phyloP scores from a whole-genome alignment of 2,888 invertebrate species.

The Oxytorus armatus region DNA sequence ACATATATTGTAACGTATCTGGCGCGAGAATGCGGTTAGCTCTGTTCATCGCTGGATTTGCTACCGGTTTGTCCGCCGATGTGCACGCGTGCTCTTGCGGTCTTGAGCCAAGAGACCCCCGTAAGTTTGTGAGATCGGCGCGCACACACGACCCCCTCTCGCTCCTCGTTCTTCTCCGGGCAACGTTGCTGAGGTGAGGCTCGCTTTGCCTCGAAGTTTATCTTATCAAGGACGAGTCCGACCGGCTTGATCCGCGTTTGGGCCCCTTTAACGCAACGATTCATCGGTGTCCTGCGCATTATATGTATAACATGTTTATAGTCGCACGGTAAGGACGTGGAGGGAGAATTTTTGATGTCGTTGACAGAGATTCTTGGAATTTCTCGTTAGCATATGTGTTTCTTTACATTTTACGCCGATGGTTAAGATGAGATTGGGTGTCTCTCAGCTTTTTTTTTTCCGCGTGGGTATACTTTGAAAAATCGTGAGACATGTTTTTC shows the following conservation, averaged over 20 bases:
- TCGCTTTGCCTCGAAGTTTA: constrained; percentile 62
- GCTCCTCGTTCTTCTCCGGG: background rate
- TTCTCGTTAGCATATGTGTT: no score
- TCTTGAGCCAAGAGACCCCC: constrained; percentile 40
- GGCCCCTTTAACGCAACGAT: constrained; percentile 48
- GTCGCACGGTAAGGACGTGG: no score
- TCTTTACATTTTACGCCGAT: no score
- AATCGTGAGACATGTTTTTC: no score
- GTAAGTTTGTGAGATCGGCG: constrained; percentile 41
- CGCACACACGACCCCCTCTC: constrained; percentile 3
- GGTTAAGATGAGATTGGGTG: no score
- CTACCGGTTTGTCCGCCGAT: constrained; percentile 58
- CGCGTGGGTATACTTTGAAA: no score
- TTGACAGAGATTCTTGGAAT: no score
- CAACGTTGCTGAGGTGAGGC: constrained; percentile 1
- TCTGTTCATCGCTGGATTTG: constrained; percentile 47
- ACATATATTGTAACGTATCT: constrained; percentile 67
- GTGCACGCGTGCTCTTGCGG: constrained; percentile 58
- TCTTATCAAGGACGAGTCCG: constrained; percentile 77
- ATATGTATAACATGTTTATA: no score
- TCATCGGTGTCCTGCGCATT: constrained; percentile 29
- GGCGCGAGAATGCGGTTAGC: constrained; percentile 76
- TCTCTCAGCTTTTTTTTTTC: no score
- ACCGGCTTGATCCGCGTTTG: constrained; percentile 12
- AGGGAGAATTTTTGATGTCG: no score